A percentile compares a stretch with the other conserved stretches of the same genome.
Conservation (phyloP, 2,113 vertebrate genomes). For the Xiphias gladius region DNA sequence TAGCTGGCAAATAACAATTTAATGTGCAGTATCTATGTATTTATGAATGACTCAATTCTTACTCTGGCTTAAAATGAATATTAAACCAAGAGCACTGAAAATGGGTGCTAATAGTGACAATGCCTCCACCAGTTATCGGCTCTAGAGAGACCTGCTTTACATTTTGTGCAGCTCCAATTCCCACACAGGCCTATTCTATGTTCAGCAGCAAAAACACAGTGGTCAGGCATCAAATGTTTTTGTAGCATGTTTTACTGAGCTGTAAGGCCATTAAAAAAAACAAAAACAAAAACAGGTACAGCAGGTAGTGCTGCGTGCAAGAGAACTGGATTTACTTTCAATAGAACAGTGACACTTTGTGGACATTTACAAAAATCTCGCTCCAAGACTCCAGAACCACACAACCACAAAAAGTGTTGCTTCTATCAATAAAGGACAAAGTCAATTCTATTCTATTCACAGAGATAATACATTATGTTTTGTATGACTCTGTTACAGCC, state of each 20-base stretch:
- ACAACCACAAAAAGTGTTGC: background rate
- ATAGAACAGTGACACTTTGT: conserved; percentile 66
- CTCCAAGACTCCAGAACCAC: background rate
- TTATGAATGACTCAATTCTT: background rate
- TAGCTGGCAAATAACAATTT: background rate
- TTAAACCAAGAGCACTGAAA: background rate
- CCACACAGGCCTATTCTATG: background rate
- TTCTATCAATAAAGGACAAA: background rate
- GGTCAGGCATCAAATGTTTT: conserved; percentile 9
- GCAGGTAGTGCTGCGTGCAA: background rate
- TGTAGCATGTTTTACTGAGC: conserved; percentile 22
- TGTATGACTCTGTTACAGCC: background rate
- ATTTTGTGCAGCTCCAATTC: background rate
- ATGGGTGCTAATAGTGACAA: background rate
- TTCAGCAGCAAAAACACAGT: background rate
- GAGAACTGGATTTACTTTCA: background rate
- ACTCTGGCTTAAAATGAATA: background rate
- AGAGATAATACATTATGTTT: background rate
- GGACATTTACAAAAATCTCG: conserved; percentile 26
- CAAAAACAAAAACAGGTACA: conserved; percentile 12
- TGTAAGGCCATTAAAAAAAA: conserved; percentile 3
- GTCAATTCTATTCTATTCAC: background rate
- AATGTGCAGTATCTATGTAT: background rate
- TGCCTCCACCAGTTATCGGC: background rate
- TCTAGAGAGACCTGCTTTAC: background rate